Evolutionary conservation across 2,113 vertebrate species (phyloP).

Genomic region (Oceanites oceanicus): DNA sequence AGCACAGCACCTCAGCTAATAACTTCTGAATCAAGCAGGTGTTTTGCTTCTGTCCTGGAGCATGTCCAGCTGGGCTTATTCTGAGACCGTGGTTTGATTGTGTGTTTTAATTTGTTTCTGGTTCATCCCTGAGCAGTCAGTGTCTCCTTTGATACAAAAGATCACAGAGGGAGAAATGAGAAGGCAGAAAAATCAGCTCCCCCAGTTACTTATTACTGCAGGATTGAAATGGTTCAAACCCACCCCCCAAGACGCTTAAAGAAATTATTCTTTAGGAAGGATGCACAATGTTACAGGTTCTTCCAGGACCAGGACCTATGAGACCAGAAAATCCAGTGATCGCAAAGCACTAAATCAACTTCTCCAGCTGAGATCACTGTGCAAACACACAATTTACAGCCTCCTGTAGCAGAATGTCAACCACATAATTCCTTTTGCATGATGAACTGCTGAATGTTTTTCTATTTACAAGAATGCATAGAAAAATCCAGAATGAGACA

Average conservation of each 20-base stretch:
- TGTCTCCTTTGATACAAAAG: not conserved
- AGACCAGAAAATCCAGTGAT: not conserved
- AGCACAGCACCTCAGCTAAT: not conserved
- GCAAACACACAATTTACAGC: not conserved
- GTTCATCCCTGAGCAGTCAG: not conserved
- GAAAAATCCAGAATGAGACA: not conserved
- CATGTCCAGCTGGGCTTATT: not conserved
- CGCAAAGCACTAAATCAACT: not conserved
- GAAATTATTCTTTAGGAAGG: not conserved
- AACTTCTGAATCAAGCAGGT: not conserved
- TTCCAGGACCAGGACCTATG: not conserved
- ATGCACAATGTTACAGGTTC: not conserved
- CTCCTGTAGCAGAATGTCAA: not conserved
- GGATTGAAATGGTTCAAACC: not conserved
- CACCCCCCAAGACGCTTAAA: not conserved
- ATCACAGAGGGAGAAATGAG: not conserved
- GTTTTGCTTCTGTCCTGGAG: not conserved
- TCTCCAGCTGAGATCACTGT: not conserved
- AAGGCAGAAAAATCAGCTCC: not conserved
- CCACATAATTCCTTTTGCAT: not conserved
- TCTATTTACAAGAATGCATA: not conserved
- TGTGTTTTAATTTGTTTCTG: not conserved
- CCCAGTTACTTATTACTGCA: not conserved
- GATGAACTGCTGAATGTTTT: not conserved
- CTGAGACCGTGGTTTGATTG: rapidly evolving